Conservation (phyloP, 2,113 vertebrate species). For the Peromyscus californicus region DNA sequence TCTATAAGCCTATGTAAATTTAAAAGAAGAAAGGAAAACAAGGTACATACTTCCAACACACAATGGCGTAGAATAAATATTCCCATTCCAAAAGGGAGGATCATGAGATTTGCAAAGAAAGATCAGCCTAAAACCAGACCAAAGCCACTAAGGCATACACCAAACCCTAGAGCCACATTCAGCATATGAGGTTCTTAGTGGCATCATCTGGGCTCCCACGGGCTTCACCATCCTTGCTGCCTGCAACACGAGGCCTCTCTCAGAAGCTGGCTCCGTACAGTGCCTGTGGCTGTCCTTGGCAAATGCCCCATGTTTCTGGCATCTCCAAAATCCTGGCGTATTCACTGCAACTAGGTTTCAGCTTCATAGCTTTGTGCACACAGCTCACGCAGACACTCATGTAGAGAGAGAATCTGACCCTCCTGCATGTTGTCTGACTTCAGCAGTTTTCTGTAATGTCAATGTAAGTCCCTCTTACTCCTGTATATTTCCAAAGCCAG, state of each 20-base stretch:
- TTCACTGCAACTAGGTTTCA: not conserved
- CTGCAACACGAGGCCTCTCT: not conserved
- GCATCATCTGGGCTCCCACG: not conserved
- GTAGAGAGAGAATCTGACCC: not conserved
- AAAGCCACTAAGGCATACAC: not conserved
- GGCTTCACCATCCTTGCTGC: not conserved
- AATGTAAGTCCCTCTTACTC: not conserved
- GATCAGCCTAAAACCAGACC: not conserved
- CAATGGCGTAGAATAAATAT: not conserved
- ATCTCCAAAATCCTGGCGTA: not conserved
- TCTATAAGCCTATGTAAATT: not conserved
- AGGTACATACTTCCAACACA: not conserved
- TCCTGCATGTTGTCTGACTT: not conserved
- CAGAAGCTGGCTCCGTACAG: not conserved
- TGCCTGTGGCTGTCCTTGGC: not conserved
- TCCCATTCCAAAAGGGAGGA: not conserved
- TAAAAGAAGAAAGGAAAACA: not conserved
- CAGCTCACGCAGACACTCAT: not conserved
- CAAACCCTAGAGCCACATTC: not conserved
- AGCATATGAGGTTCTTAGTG: not conserved
- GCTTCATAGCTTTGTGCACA: not conserved
- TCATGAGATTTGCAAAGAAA: not conserved
- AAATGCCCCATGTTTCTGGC: not conserved
- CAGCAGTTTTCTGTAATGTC: not conserved
- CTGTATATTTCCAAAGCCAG: not conserved